Conservation (phyloP, 2,888 invertebrate species). For the Bedellia somnulentella region DNA sequence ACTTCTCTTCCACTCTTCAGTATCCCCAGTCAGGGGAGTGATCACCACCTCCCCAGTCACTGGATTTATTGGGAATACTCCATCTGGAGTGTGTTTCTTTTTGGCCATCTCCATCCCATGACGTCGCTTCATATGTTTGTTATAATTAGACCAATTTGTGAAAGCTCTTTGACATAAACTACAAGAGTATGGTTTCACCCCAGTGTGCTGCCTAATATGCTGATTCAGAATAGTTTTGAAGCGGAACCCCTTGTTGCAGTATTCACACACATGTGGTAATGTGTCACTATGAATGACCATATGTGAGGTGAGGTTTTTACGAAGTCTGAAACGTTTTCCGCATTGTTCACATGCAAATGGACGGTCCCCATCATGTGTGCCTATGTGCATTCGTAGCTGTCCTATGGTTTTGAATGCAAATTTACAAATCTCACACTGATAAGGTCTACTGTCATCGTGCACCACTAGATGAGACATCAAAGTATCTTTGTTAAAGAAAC, state of each 20-base stretch:
- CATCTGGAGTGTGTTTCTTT: conserved; percentile 33
- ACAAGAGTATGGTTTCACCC: conserved; percentile 70
- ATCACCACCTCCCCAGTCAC: conserved; percentile 19
- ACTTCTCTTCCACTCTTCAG: conserved; percentile 26
- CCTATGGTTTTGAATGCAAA: conserved; percentile 22
- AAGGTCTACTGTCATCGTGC: conserved; percentile 27
- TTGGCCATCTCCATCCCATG: conserved; percentile 55
- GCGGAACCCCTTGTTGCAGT: conserved; percentile 69
- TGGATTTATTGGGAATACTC: conserved; percentile 28
- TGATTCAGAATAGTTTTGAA: conserved; percentile 69
- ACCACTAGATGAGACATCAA: conserved; percentile 22
- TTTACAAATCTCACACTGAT: conserved; percentile 35
- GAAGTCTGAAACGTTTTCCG: conserved; percentile 21
- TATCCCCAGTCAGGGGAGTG: conserved; percentile 18
- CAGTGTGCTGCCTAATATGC: conserved; percentile 70
- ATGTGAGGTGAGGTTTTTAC: conserved; percentile 59
- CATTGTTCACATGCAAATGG: conserved; percentile 29
- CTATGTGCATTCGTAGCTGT: conserved; percentile 14
- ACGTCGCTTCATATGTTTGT: conserved; percentile 76
- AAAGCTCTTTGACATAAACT: conserved; percentile 66
- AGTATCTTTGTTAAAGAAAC: conserved; percentile 24
- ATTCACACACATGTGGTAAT: conserved; percentile 69
- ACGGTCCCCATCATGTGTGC: conserved; percentile 24
- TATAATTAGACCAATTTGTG: conserved; percentile 77
- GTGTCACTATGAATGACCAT: conserved; percentile 71